phyloP scores from a whole-genome alignment of 92 coral and sea anemone genomes.

The Siderastrea siderea region DNA sequence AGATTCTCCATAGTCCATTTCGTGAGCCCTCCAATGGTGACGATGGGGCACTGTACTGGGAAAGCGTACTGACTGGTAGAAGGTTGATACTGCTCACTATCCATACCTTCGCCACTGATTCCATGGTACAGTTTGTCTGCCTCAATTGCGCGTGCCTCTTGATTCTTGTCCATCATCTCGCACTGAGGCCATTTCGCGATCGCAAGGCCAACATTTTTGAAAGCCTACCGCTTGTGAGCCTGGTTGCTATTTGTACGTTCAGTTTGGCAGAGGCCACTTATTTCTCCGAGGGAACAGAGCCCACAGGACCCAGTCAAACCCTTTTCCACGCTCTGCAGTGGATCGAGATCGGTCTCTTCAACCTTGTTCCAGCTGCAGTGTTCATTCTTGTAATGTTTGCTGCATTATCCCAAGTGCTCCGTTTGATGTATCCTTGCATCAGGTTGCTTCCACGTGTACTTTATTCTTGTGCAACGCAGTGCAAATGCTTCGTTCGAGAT shows the following conservation, averaged over 20 bases:
- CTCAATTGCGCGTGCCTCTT: neutral
- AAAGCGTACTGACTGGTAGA: slow-evolving; percentile 61
- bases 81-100: slow-evolving; percentile 43
- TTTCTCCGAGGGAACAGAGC: slow-evolving; percentile 46
- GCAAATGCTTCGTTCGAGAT: neutral
- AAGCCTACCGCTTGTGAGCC: slow-evolving; percentile 26
- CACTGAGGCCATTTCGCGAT: slow-evolving; percentile 34
- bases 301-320: slow-evolving; percentile 26
- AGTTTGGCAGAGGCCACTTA: slow-evolving; percentile 43
- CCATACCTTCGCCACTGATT: neutral
- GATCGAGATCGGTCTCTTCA: neutral
- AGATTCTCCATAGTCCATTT: slow-evolving; percentile 58
- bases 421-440: neutral
- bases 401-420: neutral
- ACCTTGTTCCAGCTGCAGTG: neutral
- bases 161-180: slow-evolving; percentile 38
- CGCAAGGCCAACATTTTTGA: slow-evolving; percentile 49
- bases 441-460: neutral
- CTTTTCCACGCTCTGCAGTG: neutral
- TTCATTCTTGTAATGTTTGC: neutral
- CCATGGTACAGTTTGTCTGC: neutral
- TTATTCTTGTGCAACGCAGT: neutral
- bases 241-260: neutral
- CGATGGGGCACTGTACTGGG: slow-evolving; percentile 63
- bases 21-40: slow-evolving; percentile 17